Conservation (phyloP, 1,140 invertebrate species). For the Cepaea nemoralis region DNA sequence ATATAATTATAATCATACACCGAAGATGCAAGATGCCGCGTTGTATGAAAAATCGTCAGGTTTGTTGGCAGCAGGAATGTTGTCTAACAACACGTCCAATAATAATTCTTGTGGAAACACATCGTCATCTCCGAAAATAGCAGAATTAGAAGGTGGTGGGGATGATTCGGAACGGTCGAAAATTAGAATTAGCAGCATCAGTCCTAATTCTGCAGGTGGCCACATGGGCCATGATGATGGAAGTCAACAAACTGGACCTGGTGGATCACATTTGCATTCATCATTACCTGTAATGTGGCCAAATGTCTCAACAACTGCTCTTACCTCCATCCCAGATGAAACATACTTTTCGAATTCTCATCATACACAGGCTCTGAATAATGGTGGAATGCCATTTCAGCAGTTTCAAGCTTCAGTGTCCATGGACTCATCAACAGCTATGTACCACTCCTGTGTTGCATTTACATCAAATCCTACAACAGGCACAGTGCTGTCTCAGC, state of each 20-base stretch:
- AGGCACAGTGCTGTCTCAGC: slow-evolving; percentile 27
- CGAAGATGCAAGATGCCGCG: slow-evolving; percentile 78
- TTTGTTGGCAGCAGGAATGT: slow-evolving; percentile 69
- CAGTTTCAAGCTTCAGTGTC: slow-evolving; percentile 70
- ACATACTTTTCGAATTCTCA: slow-evolving; percentile 72
- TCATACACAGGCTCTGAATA: slow-evolving; percentile 71
- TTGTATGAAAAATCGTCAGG: slow-evolving; percentile 74
- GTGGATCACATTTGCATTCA: not conserved
- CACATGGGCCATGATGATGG: slow-evolving; percentile 40
- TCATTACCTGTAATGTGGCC: slow-evolving; percentile 9
- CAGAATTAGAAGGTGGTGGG: not conserved
- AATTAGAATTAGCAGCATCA: slow-evolving; percentile 3
- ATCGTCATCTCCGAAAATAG: not conserved
- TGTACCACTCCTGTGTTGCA: slow-evolving; percentile 13
- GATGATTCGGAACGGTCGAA: not conserved
- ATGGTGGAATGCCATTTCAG: slow-evolving; percentile 74
- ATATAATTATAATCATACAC: no score
- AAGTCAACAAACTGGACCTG: slow-evolving; percentile 48
- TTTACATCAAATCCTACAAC: slow-evolving; percentile 27
- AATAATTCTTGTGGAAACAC: not conserved
- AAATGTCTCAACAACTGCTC: slow-evolving; percentile 6
- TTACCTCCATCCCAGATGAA: slow-evolving; percentile 72
- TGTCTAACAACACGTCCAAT: slow-evolving; percentile 4
- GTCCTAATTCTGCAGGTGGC: slow-evolving; percentile 1
- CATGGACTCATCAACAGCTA: not conserved